Evolutionary conservation across 1,140 invertebrate genomes (phyloP).

Genomic region (Hyles euphorbiae): DNA sequence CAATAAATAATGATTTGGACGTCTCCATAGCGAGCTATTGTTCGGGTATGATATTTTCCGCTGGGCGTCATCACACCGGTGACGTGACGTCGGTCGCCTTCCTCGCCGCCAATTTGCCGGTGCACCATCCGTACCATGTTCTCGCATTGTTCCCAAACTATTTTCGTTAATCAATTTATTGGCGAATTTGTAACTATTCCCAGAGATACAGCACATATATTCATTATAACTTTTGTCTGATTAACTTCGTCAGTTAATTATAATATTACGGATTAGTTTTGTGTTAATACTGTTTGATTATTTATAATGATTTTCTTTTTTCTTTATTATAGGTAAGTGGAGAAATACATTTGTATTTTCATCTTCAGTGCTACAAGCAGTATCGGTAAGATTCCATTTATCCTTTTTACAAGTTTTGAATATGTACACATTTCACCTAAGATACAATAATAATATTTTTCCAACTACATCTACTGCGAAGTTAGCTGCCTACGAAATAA

Average conservation of each 20-base stretch:
- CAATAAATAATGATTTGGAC: conserved; percentile 64
- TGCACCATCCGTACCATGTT: conserved; percentile 19
- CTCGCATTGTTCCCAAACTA: conserved; percentile 6
- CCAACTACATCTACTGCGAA: too few species aligned
- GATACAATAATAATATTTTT: too few species aligned
- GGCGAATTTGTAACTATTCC: not conserved
- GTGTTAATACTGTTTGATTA: not conserved
- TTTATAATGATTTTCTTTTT: not conserved
- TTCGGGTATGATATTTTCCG: conserved; percentile 44
- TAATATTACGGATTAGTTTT: too few species aligned
- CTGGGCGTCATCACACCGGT: conserved; percentile 21
- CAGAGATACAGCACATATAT: not conserved
- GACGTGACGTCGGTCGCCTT: conserved; percentile 23
- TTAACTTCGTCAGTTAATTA: not conserved
- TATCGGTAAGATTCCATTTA: too few species aligned
- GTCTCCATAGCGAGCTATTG: conserved; percentile 46
- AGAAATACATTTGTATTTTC: not conserved
- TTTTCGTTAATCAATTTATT: not conserved
- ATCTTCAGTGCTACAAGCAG: too few species aligned
- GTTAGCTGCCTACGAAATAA: not conserved
- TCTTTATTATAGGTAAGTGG: conserved; percentile 34
- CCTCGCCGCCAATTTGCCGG: conserved; percentile 24
- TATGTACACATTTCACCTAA: too few species aligned
- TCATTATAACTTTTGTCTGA: not conserved
- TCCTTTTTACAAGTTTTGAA: too few species aligned